Percentiles rank a stretch among this genome's conserved stretches.
Conservation (phyloP, 37 sponge, comb jelly and placozoan species). For the Hexactinellida sp. region DNA sequence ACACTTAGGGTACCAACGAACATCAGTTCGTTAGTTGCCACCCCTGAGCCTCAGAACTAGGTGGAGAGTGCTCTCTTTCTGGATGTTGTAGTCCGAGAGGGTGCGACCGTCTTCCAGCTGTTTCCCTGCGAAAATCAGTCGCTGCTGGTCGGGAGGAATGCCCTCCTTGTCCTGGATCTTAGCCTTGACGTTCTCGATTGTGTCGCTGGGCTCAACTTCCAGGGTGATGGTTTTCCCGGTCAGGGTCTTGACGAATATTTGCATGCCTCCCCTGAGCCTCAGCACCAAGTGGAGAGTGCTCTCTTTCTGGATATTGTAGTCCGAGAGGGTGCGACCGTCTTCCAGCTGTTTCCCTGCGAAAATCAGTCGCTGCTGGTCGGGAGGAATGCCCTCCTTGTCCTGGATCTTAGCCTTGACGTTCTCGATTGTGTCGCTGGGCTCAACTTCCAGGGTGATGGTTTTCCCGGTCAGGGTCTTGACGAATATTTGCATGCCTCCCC, state of each 20-base stretch:
- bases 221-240: slow-evolving; percentile 68
- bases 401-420: slow-evolving; percentile 67
- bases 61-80: slow-evolving; percentile 82
- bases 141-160: slow-evolving; percentile 66
- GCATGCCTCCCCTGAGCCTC: slow-evolving; percentile 69
- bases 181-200: slow-evolving; percentile 58
- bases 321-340: slow-evolving; percentile 57
- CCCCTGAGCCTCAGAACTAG: slow-evolving; percentile 77
- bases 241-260: slow-evolving; percentile 64
- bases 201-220: slow-evolving; percentile 59
- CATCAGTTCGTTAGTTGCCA: neutral
- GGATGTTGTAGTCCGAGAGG: slow-evolving; percentile 66
- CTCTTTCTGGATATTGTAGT: slow-evolving; percentile 76
- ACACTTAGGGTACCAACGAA: too few relatives aligned
- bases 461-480: slow-evolving; percentile 67
- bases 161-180: slow-evolving; percentile 73
- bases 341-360: slow-evolving; percentile 65
- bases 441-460: slow-evolving; percentile 63
- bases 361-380: slow-evolving; percentile 64
- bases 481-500: slow-evolving; percentile 60
- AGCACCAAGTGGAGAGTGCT: slow-evolving; percentile 87
- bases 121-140: slow-evolving; percentile 63
- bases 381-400: slow-evolving; percentile 68
- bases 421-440: slow-evolving; percentile 58
- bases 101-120: slow-evolving; percentile 64